A percentile compares a stretch with the other conserved stretches of the same genome.
Evolutionary conservation across 2,797 vertebrate genomes (phyloP).

Genomic region (Syncerus caffer): DNA sequence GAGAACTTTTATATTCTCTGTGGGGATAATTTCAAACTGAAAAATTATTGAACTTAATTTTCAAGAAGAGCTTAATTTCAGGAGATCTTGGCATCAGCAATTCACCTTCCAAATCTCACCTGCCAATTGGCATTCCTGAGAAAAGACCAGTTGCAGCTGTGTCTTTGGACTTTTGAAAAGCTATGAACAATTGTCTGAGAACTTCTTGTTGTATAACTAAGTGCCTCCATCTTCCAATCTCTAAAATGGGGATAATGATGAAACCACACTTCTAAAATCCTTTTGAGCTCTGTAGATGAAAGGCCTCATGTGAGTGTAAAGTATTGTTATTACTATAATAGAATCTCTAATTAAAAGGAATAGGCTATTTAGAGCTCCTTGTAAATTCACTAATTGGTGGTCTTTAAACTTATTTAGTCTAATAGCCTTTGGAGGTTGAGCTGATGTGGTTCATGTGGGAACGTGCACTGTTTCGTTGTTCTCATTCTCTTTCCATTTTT

Average conservation of each 20-base stretch:
- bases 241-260: slow-evolving; percentile 74
- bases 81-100: background rate
- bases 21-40: background rate
- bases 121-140: slow-evolving; percentile 49
- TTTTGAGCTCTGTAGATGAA: slow-evolving; percentile 76
- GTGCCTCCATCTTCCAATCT: slow-evolving; percentile 70
- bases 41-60: background rate
- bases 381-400: slow-evolving; percentile 51
- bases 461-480: background rate
- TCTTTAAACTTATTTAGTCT: slow-evolving; percentile 71
- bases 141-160: background rate
- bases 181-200: slow-evolving; percentile 60
- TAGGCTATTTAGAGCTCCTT: slow-evolving; percentile 53
- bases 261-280: slow-evolving; percentile 69
- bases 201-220: slow-evolving; percentile 70
- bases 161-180: slow-evolving; percentile 54
- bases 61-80: background rate
- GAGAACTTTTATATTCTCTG: background rate
- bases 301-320: slow-evolving; percentile 58
- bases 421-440: slow-evolving; percentile 49
- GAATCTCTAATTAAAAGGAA: slow-evolving; percentile 78
- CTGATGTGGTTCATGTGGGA: slow-evolving; percentile 30
- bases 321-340: slow-evolving; percentile 81
- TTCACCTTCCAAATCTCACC: background rate
- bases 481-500: slow-evolving; percentile 12